Evolutionary conservation across 2,888 invertebrate species (phyloP), one percentile per base, ranked within the genome.

Genomic region (Callinectes sapidus): DNA sequence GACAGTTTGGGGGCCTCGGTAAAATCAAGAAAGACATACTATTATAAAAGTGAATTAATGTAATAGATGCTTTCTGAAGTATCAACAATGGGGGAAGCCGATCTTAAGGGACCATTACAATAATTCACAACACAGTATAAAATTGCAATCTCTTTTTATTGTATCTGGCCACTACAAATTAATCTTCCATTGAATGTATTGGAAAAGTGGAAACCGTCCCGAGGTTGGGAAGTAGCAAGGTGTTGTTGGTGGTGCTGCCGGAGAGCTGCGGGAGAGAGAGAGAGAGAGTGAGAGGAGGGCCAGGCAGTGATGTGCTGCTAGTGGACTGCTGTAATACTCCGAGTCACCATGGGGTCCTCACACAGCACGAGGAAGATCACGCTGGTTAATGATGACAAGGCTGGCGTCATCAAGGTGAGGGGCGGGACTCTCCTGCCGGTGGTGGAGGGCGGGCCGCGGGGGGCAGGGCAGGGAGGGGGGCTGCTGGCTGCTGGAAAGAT

Each of bases 381-480:
- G 18, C 89, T 94, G 16, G 81, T 92, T 32, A 94, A 94, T 81
- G 94, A 94, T 91, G 94, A 94, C 1, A 94, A 93, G 66, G 91
- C 94, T 13, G 94, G 94, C 6, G 94, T 94, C 35, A 94, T 94
- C 77, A 94, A 94, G 94, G 94, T 94, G 55, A 85, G n/a, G 71
- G 28, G 71, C 71, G 71, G 13, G 28, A 5, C 2, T 14, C 54
- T 55, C 88, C 55, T n/a, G 48, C 66, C 32, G 55, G 55, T 89
- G 77, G n/a, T 14, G 77, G 81, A n/a, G 23, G 90, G 6, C 42
- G 16, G 2, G 18, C 10, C 23, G 66, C 2, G 35, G 66, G 89
- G 39, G 18, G 13, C 32, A n/a, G n/a, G 18, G 23, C 23, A 18
- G 5, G 18, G 66, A 3, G 35, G 66, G 89, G 39, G 18, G 13